Conservation (phyloP, 2,113 vertebrate species). For the Gasterosteus nipponicus region DNA sequence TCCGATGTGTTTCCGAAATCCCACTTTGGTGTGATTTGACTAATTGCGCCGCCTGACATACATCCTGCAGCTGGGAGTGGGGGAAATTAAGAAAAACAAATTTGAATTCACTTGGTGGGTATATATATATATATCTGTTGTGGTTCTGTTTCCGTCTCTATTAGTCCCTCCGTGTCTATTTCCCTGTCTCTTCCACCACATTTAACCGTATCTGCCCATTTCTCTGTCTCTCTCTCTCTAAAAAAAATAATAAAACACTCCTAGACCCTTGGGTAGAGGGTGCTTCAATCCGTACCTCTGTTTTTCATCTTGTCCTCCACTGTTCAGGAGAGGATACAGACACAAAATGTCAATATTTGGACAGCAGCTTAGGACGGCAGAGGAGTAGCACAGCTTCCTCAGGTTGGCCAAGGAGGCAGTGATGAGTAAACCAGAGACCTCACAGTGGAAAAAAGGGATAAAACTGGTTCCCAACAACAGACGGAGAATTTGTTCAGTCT, state of each 20-base stretch:
- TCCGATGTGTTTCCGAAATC: constrained; percentile 57
- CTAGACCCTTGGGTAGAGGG: constrained; percentile 34
- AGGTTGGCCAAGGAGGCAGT: constrained; percentile 47
- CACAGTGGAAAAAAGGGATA: constrained; percentile 53
- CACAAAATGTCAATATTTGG: constrained; percentile 73
- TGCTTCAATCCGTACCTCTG: constrained; percentile 58
- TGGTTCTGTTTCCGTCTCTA: constrained; percentile 16
- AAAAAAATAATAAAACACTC: neutral
- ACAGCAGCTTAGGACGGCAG: constrained; percentile 57
- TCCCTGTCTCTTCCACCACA: constrained; percentile 17
- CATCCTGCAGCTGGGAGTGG: constrained; percentile 51
- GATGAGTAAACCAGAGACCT: constrained; percentile 70
- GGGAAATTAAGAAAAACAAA: constrained; percentile 58
- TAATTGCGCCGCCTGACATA: constrained; percentile 70
- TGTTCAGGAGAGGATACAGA: constrained; percentile 61
- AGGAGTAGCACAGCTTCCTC: constrained; percentile 56
- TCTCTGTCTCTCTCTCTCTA: constrained; percentile 20
- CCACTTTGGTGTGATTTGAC: constrained; percentile 66
- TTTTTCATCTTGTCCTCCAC: constrained; percentile 70
- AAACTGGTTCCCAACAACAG: constrained; percentile 49
- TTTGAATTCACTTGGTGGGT: constrained; percentile 32
- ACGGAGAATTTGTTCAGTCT: constrained; percentile 46
- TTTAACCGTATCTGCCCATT: constrained; percentile 32
- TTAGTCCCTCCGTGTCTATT: constrained; percentile 30
- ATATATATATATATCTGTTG: neutral